Base-by-base conservation (phyloP, 2,113 vertebrate genomes). In the Pseudopodoces humilis region DNA sequence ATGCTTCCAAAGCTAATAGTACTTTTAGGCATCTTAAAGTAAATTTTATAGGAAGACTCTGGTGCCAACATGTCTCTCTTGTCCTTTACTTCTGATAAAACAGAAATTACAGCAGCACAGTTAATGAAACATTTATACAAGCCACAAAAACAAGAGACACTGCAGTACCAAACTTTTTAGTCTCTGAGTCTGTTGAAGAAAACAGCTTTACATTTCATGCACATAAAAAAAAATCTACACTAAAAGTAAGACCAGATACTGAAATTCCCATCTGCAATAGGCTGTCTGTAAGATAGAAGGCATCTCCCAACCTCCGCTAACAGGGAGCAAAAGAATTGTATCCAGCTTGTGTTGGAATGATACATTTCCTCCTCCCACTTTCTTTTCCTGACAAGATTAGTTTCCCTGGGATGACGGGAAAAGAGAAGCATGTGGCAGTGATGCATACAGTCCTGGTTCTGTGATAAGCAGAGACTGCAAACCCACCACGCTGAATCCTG, bases 391-490 rank as follows among this genome's bases (percentile, higher is more conserved):
- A 93, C 59, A 59, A 79, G 67, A 94, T 82, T 49, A 52, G 62
- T 58, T 86, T 94, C 33, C 70, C 76, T 19, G 33, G 63, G 64
- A 85, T 68, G 83, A 93, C 92, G 75, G n/a, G 63, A 60, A 75
- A 68, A 46, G 62, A 75, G 68, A 55, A 79, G 68, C 79, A 71
- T 25, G 78, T 65, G 76, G 83, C 81, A 89, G 35, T 71, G 90
- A 87, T 87, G 88, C 88, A 60, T 83, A 24, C 75, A 80, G 75
- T 19, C 88, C 78, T 81, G 81, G 31, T 39, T 41, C 83, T 75
- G 56, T 46, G 95, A 94, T 96, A 95, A 96, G 86, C 86, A 52
- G 59, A 91, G 83, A 43, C 35, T 65, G 63, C 86, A 92, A 76
- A 89, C 35, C 79, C 79, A 46, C 47, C 75, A 82, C 0, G 0